phyloP scores from a whole-genome alignment of 2,888 invertebrate species.

The Macrostomum cliftonense region DNA sequence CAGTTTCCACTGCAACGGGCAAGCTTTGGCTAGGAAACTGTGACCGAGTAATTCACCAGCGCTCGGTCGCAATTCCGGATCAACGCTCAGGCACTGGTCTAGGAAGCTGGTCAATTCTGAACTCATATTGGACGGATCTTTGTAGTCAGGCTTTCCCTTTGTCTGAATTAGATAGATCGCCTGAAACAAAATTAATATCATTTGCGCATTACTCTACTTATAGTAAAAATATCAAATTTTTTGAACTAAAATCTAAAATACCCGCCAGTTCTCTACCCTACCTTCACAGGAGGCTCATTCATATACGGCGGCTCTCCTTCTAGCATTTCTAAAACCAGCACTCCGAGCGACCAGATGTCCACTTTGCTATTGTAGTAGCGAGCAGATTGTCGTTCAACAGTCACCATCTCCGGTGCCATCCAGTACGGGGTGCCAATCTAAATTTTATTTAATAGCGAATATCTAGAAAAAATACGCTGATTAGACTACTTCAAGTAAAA shows the following conservation, averaged over 20 bases:
- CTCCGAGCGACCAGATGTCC: conserved; percentile 47
- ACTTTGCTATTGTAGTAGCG: conserved; percentile 54
- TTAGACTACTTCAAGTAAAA: no score
- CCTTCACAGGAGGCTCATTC: conserved; percentile 60
- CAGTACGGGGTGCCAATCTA: conserved; percentile 60
- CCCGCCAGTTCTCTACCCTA: no score
- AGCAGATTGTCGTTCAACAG: conserved; percentile 8
- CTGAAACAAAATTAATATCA: conserved; percentile 17
- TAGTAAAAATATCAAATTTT: no score
- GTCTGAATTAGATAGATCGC: conserved; percentile 80
- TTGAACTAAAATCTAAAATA: no score
- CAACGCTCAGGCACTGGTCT: conserved; percentile 65
- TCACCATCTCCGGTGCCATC: conserved; percentile 67
- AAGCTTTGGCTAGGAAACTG: conserved; percentile 3
- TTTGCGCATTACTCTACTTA: no score
- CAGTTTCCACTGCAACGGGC: background rate
- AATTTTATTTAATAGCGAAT: no score
- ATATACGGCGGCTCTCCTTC: conserved; percentile 84
- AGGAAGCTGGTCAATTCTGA: conserved; percentile 45
- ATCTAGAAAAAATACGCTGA: no score
- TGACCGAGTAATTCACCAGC: conserved; percentile 63
- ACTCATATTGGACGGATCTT: conserved; percentile 52
- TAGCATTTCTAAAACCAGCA: conserved; percentile 85
- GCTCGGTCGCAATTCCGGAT: conserved; percentile 67
- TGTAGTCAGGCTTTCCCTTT: conserved; percentile 64